phyloP scores from a whole-genome alignment of 2,888 invertebrate genomes.

The Digitonthophagus gazella region DNA sequence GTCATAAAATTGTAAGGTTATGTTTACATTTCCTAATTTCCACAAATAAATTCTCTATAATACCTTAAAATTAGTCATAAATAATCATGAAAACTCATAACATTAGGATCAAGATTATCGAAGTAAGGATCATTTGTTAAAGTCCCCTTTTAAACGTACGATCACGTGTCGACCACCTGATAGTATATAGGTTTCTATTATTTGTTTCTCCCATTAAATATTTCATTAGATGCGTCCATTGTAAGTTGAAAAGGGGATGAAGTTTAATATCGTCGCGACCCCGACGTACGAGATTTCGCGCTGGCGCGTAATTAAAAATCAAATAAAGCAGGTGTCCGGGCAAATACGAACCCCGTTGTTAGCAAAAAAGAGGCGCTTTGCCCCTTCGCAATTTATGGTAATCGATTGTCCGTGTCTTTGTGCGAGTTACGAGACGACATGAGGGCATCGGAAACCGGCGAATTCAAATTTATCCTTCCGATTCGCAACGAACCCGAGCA shows the following conservation, averaged over 20 bases:
- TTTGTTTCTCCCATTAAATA: conserved; percentile 25
- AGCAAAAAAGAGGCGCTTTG: not conserved
- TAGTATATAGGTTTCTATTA: conserved; percentile 17
- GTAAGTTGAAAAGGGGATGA: not conserved
- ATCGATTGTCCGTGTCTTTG: conserved; percentile 4
- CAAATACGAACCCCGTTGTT: conserved; percentile 27
- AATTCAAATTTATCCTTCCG: not conserved
- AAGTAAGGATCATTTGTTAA: not conserved
- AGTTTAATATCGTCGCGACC: conserved; percentile 19
- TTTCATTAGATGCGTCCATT: conserved; percentile 24
- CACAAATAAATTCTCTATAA: no score
- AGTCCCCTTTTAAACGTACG: not conserved
- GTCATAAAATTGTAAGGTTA: no score
- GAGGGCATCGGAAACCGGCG: not conserved
- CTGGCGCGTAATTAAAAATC: conserved; percentile 37
- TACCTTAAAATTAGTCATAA: no score
- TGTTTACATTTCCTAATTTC: no score
- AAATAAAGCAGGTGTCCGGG: conserved; percentile 38
- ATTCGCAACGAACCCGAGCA: not conserved
- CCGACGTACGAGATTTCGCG: not conserved
- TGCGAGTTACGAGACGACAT: not conserved
- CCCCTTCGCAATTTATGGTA: conserved; percentile 1
- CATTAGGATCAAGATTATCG: not conserved
- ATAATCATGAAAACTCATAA: not conserved
- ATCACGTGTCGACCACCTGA: conserved; percentile 3